Conservation (phyloP, 2,797 vertebrate species). For the Siniperca undulata region DNA sequence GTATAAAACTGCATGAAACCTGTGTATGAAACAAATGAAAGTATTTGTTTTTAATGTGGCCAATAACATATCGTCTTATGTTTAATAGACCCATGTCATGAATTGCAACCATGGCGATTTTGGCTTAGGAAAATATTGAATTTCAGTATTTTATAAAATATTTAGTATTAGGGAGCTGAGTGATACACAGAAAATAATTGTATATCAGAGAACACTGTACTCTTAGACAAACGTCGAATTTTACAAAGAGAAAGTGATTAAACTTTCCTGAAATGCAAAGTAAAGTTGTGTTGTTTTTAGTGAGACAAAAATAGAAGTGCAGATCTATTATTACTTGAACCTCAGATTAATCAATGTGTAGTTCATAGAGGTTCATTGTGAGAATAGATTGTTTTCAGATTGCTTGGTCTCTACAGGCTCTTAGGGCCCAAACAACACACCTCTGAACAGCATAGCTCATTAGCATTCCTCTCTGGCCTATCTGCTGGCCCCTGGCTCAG, state of each 20-base stretch:
- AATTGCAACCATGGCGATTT: not conserved
- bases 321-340: conserved; percentile 26
- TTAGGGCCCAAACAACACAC: conserved; percentile 44
- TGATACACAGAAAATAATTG: not conserved
- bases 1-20: not conserved
- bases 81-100: not conserved
- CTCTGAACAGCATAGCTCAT: conserved; percentile 56
- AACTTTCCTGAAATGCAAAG: not conserved
- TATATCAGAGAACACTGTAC: not conserved
- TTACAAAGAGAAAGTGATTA: not conserved
- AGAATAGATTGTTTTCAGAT: conserved; percentile 65
- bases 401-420: conserved; percentile 44
- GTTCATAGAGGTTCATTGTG: conserved; percentile 41
- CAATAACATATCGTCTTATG: not conserved
- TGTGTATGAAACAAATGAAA: not conserved
- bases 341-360: conserved; percentile 38
- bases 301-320: conserved; percentile 11
- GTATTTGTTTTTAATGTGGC: conserved; percentile 1
- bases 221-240: not conserved
- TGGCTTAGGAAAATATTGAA: not conserved
- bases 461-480: conserved; percentile 65
- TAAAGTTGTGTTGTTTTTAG: conserved; percentile 5
- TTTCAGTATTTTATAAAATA: not conserved
- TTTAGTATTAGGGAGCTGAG: not conserved
- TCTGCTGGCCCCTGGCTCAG: conserved; percentile 60